A percentile compares a stretch with the other conserved stretches of the same genome.
phyloP scores from a whole-genome alignment of 2,797 vertebrate genomes.

The Lemur catta region DNA sequence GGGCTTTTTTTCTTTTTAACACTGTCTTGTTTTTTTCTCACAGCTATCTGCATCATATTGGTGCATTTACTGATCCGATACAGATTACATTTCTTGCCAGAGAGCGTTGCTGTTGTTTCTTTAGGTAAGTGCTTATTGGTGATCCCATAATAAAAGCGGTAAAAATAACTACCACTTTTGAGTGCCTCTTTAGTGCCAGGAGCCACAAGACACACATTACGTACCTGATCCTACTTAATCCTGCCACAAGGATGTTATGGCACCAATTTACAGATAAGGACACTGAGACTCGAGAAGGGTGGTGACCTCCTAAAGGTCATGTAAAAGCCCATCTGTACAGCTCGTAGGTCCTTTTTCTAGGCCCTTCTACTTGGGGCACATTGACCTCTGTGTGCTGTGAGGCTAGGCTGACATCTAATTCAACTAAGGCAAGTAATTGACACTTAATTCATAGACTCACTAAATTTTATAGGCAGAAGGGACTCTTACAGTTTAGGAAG shows the following conservation, averaged over 20 bases:
- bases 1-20: neutral
- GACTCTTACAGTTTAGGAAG: neutral
- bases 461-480: neutral
- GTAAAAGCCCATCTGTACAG: neutral
- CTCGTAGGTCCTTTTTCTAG: neutral
- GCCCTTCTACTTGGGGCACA: neutral
- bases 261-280: neutral
- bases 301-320: neutral
- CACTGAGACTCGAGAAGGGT: neutral
- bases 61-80: slow-evolving; percentile 98
- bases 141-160: neutral
- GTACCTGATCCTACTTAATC: neutral
- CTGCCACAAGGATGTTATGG: neutral
- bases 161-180: neutral
- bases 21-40: slow-evolving; percentile 44
- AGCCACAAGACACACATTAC: no score
- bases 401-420: neutral
- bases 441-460: neutral
- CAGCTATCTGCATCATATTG: slow-evolving; percentile 99
- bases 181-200: neutral
- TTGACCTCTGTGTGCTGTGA: neutral
- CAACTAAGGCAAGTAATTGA: neutral
- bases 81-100: slow-evolving; percentile 96
- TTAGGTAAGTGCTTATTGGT: slow-evolving; percentile 89
- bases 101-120: slow-evolving; percentile 98